These are phyloP conservation scores for Pseudorhombus dupliciocellatus DNA, from an alignment of 2,113 vertebrate species.

Conservation along the genomic window DNA sequence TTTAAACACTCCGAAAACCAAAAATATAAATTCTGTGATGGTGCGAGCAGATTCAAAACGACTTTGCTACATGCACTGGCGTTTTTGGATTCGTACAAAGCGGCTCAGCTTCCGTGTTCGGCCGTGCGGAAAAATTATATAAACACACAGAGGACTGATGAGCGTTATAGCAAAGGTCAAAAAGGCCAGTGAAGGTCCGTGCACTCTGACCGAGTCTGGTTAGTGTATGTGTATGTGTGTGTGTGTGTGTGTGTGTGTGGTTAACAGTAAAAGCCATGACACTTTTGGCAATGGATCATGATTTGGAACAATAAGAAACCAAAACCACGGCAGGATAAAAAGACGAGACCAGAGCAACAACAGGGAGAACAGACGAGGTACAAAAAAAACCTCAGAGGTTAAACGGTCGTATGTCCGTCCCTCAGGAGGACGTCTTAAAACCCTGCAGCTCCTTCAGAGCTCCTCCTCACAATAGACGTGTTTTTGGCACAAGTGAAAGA, in stretches of 20 bases:
- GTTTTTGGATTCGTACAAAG: slow-evolving; percentile 67
- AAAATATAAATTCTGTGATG: slow-evolving; percentile 28
- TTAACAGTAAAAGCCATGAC: slow-evolving; percentile 72
- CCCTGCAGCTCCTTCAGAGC: too few relatives aligned
- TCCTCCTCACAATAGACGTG: not conserved
- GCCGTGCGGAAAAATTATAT: slow-evolving; percentile 33
- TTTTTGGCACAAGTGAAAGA: slow-evolving; percentile 23
- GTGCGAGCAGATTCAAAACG: slow-evolving; percentile 51
- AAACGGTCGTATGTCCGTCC: slow-evolving; percentile 6
- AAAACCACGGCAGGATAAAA: slow-evolving; percentile 11
- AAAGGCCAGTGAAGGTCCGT: slow-evolving; percentile 45
- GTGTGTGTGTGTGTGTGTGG: slow-evolving; percentile 29
- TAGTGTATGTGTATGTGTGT: slow-evolving; percentile 17
- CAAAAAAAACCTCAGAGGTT: not conserved
- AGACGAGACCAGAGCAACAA: slow-evolving; percentile 1
- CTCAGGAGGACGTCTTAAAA: not conserved
- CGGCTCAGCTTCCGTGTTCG: slow-evolving; percentile 26
- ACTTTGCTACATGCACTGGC: slow-evolving; percentile 78
- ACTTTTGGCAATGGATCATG: slow-evolving; percentile 65
- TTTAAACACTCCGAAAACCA: slow-evolving; percentile 41
- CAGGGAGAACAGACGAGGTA: not conserved
- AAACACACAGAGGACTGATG: slow-evolving; percentile 19
- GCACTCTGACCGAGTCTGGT: slow-evolving; percentile 33
- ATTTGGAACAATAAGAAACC: slow-evolving; percentile 37
- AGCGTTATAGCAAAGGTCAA: slow-evolving; percentile 31